Evolutionary conservation across 35 echinoderm and acorn worm genomes (phyloP), one percentile per base, ranked within the genome.

Genomic region (Ptychodera flava): DNA sequence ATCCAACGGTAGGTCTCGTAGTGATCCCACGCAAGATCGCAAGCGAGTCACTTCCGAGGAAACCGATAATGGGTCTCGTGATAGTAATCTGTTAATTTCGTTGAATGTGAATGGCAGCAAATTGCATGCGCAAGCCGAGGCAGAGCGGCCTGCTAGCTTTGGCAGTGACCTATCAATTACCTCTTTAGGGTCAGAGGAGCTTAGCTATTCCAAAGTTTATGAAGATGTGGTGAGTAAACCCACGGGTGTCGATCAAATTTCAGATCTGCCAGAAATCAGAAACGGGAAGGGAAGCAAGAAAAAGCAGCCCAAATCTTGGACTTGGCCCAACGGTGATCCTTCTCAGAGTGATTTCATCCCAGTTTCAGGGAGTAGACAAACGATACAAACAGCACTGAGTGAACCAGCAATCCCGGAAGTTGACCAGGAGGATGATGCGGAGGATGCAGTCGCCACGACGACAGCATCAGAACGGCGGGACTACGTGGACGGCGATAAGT

Each of bases 21-120:
- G 88, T 85, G 88, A 90, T 85, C 88, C 88, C 32, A 90, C 88
- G 27, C 88, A 90, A 38, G 88, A 90, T 85, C 81, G 88, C 37
- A 90, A 90, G 30, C 38, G 88, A 79, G 31, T 64, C 22, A 12
- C 45, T 64, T 64, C 45, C 22, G 45, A 64, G 22, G 45, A 64
- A 12, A 64, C 45, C 6, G 45, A 64, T 64, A 64, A 6, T 64
- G 45, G 45, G 45, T 64, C 45, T 12, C 45, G 6, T 64, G 45
- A 64, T 64, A 64, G 45, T 64, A 64, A 64, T 64, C 45, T 64
- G 45, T 64, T 64, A 64, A 64, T 64, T 64, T 64, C 45, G 22
- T 22, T 64, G 6, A 64, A 64, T 64, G 45, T 64, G 6, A 64
- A 64, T 64, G 45, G 45, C 45, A 22, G 45, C 45, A 64, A 64